Conservation (phyloP, 1,140 invertebrate species). For the Anadara kagoshimensis region DNA sequence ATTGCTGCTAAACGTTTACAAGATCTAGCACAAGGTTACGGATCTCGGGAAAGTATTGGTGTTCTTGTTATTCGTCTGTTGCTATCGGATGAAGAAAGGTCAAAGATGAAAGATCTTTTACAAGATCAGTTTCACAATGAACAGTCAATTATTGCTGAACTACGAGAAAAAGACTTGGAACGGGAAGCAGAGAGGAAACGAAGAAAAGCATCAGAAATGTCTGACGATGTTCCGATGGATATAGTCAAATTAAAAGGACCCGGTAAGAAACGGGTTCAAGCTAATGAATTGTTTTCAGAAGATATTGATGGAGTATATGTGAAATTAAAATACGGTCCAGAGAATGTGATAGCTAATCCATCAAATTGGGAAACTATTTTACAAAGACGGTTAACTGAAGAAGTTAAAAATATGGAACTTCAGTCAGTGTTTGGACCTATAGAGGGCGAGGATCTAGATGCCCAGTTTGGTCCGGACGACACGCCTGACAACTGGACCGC, state of each 20-base stretch:
- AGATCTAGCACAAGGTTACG: slow-evolving; percentile 72
- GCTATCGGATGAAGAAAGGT: slow-evolving; percentile 52
- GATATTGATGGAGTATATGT: slow-evolving; percentile 40
- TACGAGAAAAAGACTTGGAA: slow-evolving; percentile 47
- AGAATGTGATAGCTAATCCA: not conserved
- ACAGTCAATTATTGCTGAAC: slow-evolving; percentile 52
- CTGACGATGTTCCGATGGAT: slow-evolving; percentile 55
- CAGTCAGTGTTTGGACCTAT: slow-evolving; percentile 37
- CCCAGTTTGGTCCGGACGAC: slow-evolving; percentile 12
- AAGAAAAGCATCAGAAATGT: slow-evolving; percentile 45
- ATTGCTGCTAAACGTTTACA: slow-evolving; percentile 71
- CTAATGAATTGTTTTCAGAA: slow-evolving; percentile 34
- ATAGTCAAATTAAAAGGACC: slow-evolving; percentile 56
- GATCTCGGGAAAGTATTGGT: slow-evolving; percentile 70
- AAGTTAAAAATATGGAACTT: slow-evolving; percentile 65
- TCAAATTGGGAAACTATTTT: slow-evolving; percentile 60
- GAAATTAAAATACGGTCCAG: slow-evolving; percentile 13
- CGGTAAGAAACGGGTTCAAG: slow-evolving; percentile 47
- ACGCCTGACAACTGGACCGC: slow-evolving; percentile 26
- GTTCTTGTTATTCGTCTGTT: slow-evolving; percentile 68
- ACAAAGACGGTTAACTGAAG: slow-evolving; percentile 60
- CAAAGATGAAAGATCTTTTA: slow-evolving; percentile 52
- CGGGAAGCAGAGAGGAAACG: slow-evolving; percentile 48
- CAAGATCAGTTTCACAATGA: slow-evolving; percentile 54
- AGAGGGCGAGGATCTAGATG: not conserved